These are phyloP conservation scores for Aquatica leii DNA, from an alignment of 2,888 invertebrate species.

Conservation along the genomic window DNA sequence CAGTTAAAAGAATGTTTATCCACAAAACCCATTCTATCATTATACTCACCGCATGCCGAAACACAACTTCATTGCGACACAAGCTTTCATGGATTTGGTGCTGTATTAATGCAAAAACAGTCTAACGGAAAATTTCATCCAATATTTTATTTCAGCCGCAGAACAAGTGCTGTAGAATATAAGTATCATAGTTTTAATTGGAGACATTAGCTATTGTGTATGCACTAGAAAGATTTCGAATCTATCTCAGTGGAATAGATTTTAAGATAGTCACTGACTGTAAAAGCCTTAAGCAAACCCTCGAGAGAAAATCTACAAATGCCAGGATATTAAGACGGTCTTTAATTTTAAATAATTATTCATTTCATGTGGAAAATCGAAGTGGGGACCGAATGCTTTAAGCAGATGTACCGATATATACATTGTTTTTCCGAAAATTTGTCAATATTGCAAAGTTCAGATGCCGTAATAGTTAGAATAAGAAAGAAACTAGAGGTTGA, in stretches of 20 bases:
- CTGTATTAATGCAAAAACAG: slow-evolving; percentile 43
- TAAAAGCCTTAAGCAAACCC: slow-evolving; percentile 41
- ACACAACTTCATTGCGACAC: too few relatives aligned
- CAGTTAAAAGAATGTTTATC: too few relatives aligned
- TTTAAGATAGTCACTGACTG: slow-evolving; percentile 48
- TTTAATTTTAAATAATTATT: slow-evolving; percentile 14
- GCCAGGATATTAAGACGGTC: slow-evolving; percentile 38
- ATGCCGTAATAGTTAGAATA: neutral
- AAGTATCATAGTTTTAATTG: slow-evolving; percentile 50
- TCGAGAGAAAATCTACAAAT: slow-evolving; percentile 44
- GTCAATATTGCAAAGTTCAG: neutral
- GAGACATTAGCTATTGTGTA: slow-evolving; percentile 47
- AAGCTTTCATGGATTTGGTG: too few relatives aligned
- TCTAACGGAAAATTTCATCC: slow-evolving; percentile 42
- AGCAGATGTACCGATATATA: slow-evolving; percentile 7
- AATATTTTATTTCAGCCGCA: slow-evolving; percentile 50
- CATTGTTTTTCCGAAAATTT: slow-evolving; percentile 10
- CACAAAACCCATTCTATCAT: too few relatives aligned
- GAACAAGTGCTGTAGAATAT: slow-evolving; percentile 43
- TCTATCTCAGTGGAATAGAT: slow-evolving; percentile 46
- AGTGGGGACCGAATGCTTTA: neutral
- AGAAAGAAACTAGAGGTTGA: neutral
- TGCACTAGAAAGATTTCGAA: slow-evolving; percentile 33
- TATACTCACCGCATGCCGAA: too few relatives aligned
- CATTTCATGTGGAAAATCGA: slow-evolving; percentile 3